These are phyloP conservation scores for Acanthis flammea DNA, from an alignment of 2,797 vertebrate species.

Conservation along the genomic window DNA sequence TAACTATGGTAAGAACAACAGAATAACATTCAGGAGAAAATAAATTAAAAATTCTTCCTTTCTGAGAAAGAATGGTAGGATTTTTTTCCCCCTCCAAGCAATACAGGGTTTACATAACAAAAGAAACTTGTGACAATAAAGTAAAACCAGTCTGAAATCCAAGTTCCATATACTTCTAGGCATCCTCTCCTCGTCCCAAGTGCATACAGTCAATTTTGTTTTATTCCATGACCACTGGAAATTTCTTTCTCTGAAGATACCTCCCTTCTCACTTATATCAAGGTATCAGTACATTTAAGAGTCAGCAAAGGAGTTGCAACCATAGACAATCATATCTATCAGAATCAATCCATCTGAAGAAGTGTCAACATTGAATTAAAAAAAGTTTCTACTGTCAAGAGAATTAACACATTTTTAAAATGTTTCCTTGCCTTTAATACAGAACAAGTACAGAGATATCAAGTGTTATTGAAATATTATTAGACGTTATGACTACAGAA, in stretches of 20 bases:
- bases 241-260: neutral
- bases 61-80: neutral
- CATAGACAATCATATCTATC: neutral
- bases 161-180: neutral
- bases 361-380: neutral
- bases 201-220: neutral
- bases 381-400: neutral
- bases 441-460: neutral
- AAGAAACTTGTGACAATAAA: neutral
- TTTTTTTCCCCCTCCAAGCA: neutral
- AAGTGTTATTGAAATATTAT: neutral
- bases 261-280: neutral
- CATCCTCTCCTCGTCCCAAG: neutral
- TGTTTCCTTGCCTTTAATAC: neutral
- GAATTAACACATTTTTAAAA: neutral
- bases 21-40: neutral
- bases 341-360: neutral
- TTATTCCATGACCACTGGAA: neutral
- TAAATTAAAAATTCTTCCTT: slow-evolving; percentile 15
- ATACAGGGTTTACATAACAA: neutral
- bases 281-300: neutral
- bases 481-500: neutral
- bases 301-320: neutral
- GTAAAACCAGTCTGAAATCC: neutral
- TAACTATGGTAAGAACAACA: slow-evolving; percentile 17